Conservation (phyloP, 2,888 invertebrate genomes). For the Perithous albicinctus region DNA sequence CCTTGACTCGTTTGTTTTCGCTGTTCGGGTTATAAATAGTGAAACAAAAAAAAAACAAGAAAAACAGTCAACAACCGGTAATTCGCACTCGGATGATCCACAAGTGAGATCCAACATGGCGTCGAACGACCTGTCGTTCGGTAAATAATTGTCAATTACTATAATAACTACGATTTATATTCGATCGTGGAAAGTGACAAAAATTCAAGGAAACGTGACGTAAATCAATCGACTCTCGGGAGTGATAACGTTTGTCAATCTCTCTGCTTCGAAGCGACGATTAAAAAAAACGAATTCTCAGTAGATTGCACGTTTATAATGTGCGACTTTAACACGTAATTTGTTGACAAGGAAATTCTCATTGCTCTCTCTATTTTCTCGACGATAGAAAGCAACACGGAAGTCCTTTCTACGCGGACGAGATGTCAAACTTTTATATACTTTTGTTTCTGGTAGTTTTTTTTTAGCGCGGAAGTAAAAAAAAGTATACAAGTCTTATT, state of each 20-base stretch:
- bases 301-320: not conserved
- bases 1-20: not conserved
- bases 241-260: not conserved
- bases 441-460: too few species aligned
- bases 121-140: conserved; percentile 84
- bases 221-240: not conserved
- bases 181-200: conserved; percentile 5
- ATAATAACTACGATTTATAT: conserved; percentile 10
- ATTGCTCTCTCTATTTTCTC: not conserved
- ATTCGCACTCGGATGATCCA: conserved; percentile 77
- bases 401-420: not conserved
- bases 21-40: not conserved
- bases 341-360: not conserved
- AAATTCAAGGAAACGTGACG: not conserved
- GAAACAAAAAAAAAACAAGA: too few species aligned
- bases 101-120: conserved; percentile 83
- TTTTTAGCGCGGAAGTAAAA: too few species aligned
- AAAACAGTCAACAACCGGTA: conserved; percentile 58
- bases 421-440: too few species aligned
- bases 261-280: not conserved
- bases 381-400: not conserved
- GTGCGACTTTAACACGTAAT: not conserved
- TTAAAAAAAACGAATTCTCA: not conserved
- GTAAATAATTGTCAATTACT: conserved; percentile 77
- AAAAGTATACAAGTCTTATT: too few species aligned